Percentiles rank a stretch among this genome's conserved stretches.
Evolutionary conservation across 2,888 invertebrate species (phyloP).

Genomic region (Campoplex capitator): DNA sequence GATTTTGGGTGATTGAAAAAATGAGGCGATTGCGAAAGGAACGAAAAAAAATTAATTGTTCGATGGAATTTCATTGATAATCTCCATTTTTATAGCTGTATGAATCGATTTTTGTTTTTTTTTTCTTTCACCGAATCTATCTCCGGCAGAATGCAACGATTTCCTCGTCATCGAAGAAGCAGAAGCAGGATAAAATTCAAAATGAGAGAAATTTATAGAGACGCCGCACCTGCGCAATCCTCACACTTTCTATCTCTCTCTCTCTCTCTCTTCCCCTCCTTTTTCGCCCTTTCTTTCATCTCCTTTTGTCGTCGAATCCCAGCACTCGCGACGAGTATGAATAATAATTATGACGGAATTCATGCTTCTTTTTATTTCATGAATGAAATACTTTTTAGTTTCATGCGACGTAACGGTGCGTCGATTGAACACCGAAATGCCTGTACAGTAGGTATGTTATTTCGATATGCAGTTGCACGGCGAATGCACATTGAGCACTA

Average conservation of each 20-base stretch:
- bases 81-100: background rate
- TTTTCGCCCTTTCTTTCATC: background rate
- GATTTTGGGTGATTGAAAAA: background rate
- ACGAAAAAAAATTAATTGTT: background rate
- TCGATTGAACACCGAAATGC: slow-evolving; percentile 9
- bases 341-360: background rate
- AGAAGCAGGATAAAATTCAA: background rate
- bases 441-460: background rate
- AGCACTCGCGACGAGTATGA: background rate
- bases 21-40: background rate
- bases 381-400: background rate
- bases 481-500: slow-evolving; percentile 46
- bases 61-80: background rate
- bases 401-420: background rate
- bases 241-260: background rate
- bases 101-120: background rate
- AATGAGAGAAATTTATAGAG: slow-evolving; percentile 17
- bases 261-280: background rate
- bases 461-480: slow-evolving; percentile 45
- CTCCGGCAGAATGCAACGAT: slow-evolving; percentile 25
- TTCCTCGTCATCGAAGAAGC: slow-evolving; percentile 40
- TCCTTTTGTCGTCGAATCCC: background rate
- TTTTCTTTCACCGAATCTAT: slow-evolving; percentile 24
- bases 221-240: slow-evolving; percentile 50
- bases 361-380: background rate